phyloP scores from a whole-genome alignment of 2,797 vertebrate species.

The Syngnathus rostellatus region DNA sequence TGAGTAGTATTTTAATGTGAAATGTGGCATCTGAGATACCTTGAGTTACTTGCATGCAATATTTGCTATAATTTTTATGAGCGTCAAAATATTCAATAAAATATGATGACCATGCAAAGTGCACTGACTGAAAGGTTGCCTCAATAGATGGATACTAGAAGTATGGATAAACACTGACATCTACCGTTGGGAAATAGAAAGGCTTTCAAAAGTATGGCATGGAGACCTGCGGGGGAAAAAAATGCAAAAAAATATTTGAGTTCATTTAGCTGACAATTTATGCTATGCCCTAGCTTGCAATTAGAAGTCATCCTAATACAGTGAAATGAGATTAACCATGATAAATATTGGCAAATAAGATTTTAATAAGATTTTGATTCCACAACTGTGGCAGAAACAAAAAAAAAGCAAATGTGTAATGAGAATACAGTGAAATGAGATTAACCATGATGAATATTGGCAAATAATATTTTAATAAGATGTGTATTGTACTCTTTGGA shows the following conservation, averaged over 20 bases:
- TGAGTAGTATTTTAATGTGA: conserved; percentile 13
- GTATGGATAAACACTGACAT: conserved; percentile 54
- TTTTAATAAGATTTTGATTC: neutral
- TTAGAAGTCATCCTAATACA: neutral
- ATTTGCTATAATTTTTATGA: conserved; percentile 10
- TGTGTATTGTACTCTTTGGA: neutral
- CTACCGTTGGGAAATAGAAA: conserved; percentile 41
- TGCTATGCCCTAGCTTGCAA: too few relatives aligned
- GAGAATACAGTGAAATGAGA: neutral
- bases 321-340: neutral
- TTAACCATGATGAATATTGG: neutral
- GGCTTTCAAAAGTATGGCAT: neutral
- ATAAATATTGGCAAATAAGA: neutral
- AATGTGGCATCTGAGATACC: conserved; percentile 19
- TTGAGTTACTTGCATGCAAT: conserved; percentile 12
- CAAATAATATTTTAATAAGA: neutral
- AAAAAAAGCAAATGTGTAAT: neutral
- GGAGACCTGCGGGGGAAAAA: too few relatives aligned
- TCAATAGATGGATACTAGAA: conserved; percentile 6
- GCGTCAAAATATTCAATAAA: neutral
- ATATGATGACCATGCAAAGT: neutral
- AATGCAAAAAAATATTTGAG: too few relatives aligned
- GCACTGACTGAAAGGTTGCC: too few relatives aligned
- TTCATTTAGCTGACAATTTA: too few relatives aligned
- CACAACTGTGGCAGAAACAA: too few relatives aligned